Evolutionary conservation across 1,140 invertebrate genomes (phyloP), one percentile per base, ranked within the genome.

Genomic region (Laupala kohalensis): DNA sequence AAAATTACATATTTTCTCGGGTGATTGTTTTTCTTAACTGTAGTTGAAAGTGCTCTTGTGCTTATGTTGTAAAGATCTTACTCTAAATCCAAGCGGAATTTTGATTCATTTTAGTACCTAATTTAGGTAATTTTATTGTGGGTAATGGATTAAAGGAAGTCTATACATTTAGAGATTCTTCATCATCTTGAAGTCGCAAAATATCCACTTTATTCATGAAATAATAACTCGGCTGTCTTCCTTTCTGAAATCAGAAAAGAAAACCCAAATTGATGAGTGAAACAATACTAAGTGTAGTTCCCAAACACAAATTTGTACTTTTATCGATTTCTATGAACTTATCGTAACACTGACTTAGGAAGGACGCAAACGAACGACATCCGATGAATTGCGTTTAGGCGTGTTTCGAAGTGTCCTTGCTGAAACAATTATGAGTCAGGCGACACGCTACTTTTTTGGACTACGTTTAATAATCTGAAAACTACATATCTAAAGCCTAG

Each of bases 141-240:
- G 19, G 9, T 19, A 53, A 53, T 19, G 37, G 37, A 19, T 53
- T 53, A 53, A 53, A 53, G 37, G 9, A 13, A 53, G 9, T 64
- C 23, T 29, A 71, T 19, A 30, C 15, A 26, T 71, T 73, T 28
- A 77, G 67, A 9, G 83, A 80, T 76, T 90, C 86, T 77, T 93
- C 91, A 79, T 94, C 91, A 77, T 92, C 90, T 80, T 93, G 90
- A n/a, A 94, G 84, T 70, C 87, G 83, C 67, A 90, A 79, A 75
- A 95, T 94, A 74, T 95, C 93, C 12, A 90, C 89, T 81, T 93
- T 93, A 77, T 95, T 94, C 86, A 95, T 92, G 77, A 93, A 95
- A 79, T 95, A 96, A 79, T 93, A 95, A n/a, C 90, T 92, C 1
- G 93, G 92, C 77, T 94, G 92, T 67, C 92, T 85, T 70, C 92